Percentiles rank a stretch among this genome's conserved stretches.
phyloP scores from a whole-genome alignment of 2,113 vertebrate species.

The Australoheros scitulus region DNA sequence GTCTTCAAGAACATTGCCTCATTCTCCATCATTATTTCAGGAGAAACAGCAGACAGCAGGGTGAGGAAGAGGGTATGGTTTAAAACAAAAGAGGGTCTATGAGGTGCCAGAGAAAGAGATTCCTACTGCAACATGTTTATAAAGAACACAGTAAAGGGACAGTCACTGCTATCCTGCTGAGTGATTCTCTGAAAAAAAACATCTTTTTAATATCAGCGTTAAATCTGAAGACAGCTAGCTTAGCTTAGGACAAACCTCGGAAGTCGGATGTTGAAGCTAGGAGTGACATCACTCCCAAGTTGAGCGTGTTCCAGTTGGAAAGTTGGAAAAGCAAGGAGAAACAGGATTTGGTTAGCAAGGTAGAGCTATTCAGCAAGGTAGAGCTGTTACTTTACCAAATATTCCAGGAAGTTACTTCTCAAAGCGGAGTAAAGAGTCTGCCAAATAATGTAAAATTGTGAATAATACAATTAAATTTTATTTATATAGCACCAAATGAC shows the following conservation, averaged over 20 bases:
- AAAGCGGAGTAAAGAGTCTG: neutral
- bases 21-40: constrained; percentile 60
- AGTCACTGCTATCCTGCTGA: neutral
- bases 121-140: neutral
- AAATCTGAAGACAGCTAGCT: neutral
- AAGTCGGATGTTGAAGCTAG: neutral
- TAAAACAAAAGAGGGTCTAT: constrained; percentile 64
- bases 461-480: neutral
- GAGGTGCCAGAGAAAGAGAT: constrained; percentile 39
- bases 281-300: neutral
- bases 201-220: neutral
- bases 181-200: neutral
- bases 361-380: neutral
- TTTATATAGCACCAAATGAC: neutral
- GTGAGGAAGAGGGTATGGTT: constrained; percentile 48
- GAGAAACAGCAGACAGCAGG: constrained; percentile 57
- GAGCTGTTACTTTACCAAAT: neutral
- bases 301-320: neutral
- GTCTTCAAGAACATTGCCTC: constrained; percentile 70
- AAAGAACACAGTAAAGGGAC: neutral
- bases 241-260: neutral
- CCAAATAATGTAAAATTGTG: neutral
- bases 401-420: neutral
- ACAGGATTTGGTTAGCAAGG: no score
- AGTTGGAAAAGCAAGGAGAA: neutral